phyloP scores from a whole-genome alignment of 2,113 vertebrate species.

The Todiramphus saurophagus region DNA sequence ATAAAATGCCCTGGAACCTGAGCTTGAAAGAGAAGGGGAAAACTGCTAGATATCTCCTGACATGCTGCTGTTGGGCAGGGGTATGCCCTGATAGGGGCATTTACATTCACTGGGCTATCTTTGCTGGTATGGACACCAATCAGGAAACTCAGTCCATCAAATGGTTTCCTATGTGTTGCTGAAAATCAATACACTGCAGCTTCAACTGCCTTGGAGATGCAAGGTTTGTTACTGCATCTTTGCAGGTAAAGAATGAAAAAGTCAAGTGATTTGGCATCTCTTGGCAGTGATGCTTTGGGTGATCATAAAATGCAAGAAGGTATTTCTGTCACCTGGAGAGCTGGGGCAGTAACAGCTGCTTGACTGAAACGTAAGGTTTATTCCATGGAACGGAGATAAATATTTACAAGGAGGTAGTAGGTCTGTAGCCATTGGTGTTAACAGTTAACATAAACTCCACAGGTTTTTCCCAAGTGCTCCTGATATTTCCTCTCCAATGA shows the following conservation, averaged over 20 bases:
- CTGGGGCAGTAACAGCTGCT: neutral
- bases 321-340: neutral
- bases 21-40: neutral
- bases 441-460: neutral
- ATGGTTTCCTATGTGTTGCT: neutral
- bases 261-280: neutral
- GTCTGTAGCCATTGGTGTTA: neutral
- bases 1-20: neutral
- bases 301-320: neutral
- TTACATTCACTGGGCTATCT: neutral
- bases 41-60: neutral
- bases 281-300: neutral
- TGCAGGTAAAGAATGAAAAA: neutral
- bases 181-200: neutral
- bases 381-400: neutral
- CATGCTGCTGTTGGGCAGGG: neutral
- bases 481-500: neutral
- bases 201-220: neutral
- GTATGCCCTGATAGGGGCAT: neutral
- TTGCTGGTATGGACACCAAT: fast-evolving
- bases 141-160: neutral
- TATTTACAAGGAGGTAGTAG: neutral
- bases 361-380: neutral
- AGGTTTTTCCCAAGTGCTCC: neutral
- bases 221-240: neutral